A percentile compares a stretch with the other conserved stretches of the same genome.
These are phyloP conservation scores for Xyliphius kryptos DNA, from an alignment of 2,113 vertebrate species.

Conservation along the genomic window DNA sequence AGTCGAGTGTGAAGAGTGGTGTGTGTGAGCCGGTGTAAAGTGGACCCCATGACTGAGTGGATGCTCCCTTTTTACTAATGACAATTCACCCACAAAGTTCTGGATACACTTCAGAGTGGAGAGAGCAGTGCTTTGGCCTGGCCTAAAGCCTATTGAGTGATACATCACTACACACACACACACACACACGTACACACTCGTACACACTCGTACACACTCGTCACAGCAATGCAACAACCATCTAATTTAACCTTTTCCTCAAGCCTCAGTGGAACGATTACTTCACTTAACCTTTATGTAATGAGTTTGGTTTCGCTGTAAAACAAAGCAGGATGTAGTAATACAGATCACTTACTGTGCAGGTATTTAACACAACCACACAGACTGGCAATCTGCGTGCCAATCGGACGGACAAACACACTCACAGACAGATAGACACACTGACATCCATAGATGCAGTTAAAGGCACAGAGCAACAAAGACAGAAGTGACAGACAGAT, in stretches of 20 bases:
- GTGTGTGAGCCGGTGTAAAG: conserved; percentile 23
- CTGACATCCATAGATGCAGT: too few species aligned
- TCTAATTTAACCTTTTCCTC: conserved; percentile 33
- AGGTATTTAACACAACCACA: too few species aligned
- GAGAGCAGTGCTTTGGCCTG: neutral
- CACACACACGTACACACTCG: too few species aligned
- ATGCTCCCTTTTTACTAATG: conserved; percentile 42
- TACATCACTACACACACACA: neutral
- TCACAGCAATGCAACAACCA: conserved; percentile 20
- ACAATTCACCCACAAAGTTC: conserved; percentile 30
- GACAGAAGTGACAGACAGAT: too few species aligned
- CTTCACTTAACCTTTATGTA: conserved; percentile 40
- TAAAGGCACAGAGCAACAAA: too few species aligned
- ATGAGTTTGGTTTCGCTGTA: conserved; percentile 5
- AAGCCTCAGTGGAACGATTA: conserved; percentile 27
- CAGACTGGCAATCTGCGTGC: too few species aligned
- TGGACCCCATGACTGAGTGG: conserved; percentile 12
- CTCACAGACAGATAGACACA: too few species aligned
- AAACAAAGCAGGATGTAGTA: neutral
- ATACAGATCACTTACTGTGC: too few species aligned
- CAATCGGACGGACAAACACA: too few species aligned
- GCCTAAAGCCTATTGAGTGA: conserved; percentile 16
- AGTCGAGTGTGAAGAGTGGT: neutral
- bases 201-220: too few species aligned
- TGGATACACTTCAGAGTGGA: conserved; percentile 30